Evolutionary conservation across 1,140 invertebrate species (phyloP), one percentile per base, ranked within the genome.

Genomic region (Odontomachus brunneus): DNA sequence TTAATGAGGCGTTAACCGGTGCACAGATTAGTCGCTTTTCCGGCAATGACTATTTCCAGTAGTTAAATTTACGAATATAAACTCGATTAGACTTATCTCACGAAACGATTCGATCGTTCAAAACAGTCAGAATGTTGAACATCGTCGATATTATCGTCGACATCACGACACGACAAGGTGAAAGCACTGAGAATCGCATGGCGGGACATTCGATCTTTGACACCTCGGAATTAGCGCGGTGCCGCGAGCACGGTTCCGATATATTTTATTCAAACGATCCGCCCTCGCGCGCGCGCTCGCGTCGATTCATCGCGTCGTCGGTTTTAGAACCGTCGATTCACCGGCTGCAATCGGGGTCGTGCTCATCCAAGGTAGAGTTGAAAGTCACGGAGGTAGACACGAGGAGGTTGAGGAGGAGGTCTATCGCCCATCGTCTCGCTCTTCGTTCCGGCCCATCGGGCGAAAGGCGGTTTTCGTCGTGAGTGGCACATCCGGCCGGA

Each of bases 401-500:
- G 19, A 62, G n/a, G 59, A 29, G 12, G 7, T 15, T 12, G 26
- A 49, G 29, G 33, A 82, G 67, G 59, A 26, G 49, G 57, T 62
- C 60, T 24, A 22, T 22, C 38, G 44, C 62, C 49, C 59, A 33
- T 48, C 29, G 55, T 66, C 24, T 80, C 55, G 82, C 63, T 7
- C 33, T 17, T 19, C 60, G 66, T n/a, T 29, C 24, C 17, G n/a
- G 9, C 5, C 11, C 57, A 49, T 38, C 49, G 33, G 24, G 19
- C 65, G 62, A 65, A 15, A 84, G 49, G 33, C 71, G 55, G 66
- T 19, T 55, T 74, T 53, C 75, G 63, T 53, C 75, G 63, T 87
- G 89, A 89, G 74, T 82, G 89, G 83, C 89, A 87, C 83, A 86
- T 90, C 90, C 90, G 89, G 55, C 51, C 89, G 90, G 90, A 91